Evolutionary conservation across 2,888 invertebrate genomes (phyloP), one percentile per base, ranked within the genome.

Genomic region (Ectemnius lituratus): DNA sequence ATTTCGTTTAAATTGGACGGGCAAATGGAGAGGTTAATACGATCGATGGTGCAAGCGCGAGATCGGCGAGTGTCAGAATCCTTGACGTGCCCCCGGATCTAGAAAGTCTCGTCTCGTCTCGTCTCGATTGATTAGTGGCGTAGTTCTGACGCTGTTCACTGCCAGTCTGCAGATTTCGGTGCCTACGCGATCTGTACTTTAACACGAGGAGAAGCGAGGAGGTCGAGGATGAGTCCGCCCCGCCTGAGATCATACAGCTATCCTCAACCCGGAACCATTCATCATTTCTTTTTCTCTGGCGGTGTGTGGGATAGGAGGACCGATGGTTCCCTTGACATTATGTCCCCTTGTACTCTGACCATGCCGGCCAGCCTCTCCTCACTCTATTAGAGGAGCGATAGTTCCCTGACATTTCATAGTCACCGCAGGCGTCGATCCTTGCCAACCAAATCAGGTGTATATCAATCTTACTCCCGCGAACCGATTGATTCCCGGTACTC

Each of bases 41-140:
- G 18, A 72, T 16, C 52, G 69, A 68, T 67, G 75, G 64, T 67
- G 70, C 70, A 73, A 75, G 37, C 60, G 65, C 28, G 37, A 20
- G 67, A 47, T 37, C 62, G 70, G 60, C 57, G 73, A 76, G 74
- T 68, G 81, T 83, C 72, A 75, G 74, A 79, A 82, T 75, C 76
- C 71, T 83, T 81, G 82, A 82, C 82, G 73, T 80, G 83, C 76
- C 78, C 78, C 75, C 76, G 78, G 81, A 80, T 81, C 71, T 82
- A 78, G 75, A 83, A 81, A 83, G 81, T 78, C 72, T 82, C 66
- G 27, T 71, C 49, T 37, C 37, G 81, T 78, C 72, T 82, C 66
- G 27, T 71, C 49, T 62, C 56, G 76, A 67, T 75, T 81, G 81
- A 78, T 82, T 76, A 78, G 69, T 67, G 57, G 66, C 68, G 64